phyloP scores from a whole-genome alignment of 2,888 invertebrate genomes.

The Cremastobaeus sp. region DNA sequence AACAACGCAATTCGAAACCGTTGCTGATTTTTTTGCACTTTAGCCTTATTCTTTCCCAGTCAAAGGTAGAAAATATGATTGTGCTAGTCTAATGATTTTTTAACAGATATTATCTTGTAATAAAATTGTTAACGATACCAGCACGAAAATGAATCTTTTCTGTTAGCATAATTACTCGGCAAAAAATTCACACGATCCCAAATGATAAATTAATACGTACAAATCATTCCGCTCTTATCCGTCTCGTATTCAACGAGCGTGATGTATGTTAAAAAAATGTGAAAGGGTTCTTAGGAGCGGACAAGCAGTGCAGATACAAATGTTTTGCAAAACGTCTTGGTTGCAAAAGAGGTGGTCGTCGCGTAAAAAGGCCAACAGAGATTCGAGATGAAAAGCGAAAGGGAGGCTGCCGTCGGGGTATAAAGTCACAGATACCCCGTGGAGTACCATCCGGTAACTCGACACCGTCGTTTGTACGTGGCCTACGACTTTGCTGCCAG shows the following conservation, averaged over 20 bases:
- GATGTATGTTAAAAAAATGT: constrained; percentile 43
- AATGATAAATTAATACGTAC: constrained; percentile 58
- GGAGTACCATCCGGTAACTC: constrained; percentile 79
- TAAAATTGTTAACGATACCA: constrained; percentile 53
- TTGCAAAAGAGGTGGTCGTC: constrained; percentile 66
- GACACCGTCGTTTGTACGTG: constrained; percentile 77
- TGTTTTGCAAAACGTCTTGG: constrained; percentile 75
- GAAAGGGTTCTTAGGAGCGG: constrained; percentile 42
- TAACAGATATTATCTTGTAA: constrained; percentile 51
- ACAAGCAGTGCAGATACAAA: constrained; percentile 69
- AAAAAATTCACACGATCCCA: constrained; percentile 44
- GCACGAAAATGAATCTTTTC: constrained; percentile 12
- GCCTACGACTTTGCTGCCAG: constrained; percentile 64
- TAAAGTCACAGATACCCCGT: constrained; percentile 77
- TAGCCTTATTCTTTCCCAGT: neutral
- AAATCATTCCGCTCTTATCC: constrained; percentile 48
- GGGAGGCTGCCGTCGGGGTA: constrained; percentile 72
- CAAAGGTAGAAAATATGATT: constrained; percentile 5
- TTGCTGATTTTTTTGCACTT: too few species aligned
- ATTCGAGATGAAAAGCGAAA: constrained; percentile 58
- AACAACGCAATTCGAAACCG: too few species aligned
- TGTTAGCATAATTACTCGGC: constrained; percentile 29
- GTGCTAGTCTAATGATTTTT: constrained; percentile 24
- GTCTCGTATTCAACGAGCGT: constrained; percentile 37
- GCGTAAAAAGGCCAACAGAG: constrained; percentile 34